A percentile compares a stretch with the other conserved stretches of the same genome.
These are phyloP conservation scores for Raphicerus campestris DNA, from an alignment of 2,113 vertebrate species.

Conservation along the genomic window DNA sequence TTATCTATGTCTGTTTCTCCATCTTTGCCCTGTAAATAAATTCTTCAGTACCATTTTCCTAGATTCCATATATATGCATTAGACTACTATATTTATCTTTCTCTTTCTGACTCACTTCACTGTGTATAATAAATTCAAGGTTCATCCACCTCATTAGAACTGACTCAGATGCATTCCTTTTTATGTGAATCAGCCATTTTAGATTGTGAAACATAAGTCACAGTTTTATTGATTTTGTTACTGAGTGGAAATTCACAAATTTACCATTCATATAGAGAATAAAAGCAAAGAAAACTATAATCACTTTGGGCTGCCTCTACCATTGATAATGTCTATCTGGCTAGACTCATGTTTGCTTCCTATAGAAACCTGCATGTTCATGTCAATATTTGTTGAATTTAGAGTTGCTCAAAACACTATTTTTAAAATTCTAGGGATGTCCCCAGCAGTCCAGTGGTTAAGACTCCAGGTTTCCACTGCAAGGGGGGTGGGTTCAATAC, in stretches of 20 bases:
- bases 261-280: neutral
- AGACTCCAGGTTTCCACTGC: neutral
- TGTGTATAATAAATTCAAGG: neutral
- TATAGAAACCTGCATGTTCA: neutral
- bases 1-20: neutral
- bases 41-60: neutral
- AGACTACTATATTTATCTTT: neutral
- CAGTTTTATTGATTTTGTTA: slow-evolving; percentile 21
- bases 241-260: neutral
- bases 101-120: neutral
- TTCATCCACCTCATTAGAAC: neutral
- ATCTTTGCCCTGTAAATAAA: neutral
- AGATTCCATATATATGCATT: neutral
- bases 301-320: neutral
- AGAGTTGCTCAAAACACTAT: neutral
- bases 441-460: neutral
- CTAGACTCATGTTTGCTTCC: neutral
- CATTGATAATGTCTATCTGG: neutral
- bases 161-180: neutral
- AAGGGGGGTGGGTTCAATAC: neutral
- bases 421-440: neutral
- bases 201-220: neutral
- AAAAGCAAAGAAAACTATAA: neutral
- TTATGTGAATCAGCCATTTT: neutral
- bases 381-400: neutral